Base-by-base conservation (phyloP, 2,797 vertebrate species). In the Champsocephalus esox region DNA sequence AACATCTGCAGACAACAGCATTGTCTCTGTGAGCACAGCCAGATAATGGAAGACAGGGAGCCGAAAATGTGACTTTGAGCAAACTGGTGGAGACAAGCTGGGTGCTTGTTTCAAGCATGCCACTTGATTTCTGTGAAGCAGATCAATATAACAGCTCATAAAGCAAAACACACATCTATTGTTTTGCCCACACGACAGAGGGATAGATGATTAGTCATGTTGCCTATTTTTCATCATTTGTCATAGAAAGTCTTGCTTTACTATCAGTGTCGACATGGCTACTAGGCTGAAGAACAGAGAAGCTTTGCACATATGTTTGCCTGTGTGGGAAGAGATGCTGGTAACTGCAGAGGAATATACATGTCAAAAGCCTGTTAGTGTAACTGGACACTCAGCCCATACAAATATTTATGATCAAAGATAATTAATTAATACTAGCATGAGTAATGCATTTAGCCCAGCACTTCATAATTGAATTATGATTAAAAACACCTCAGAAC, bases 1-100 rank as follows among this genome's bases (percentile, higher is more conserved):
- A 84, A 68, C 68, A 84, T 86, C 77, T 62, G 64, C 80, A 84
- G 79, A 89, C 79, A 77, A 81, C 82, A 73, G 69, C 59, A 49
- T 64, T 58, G 67, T 82, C 79, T 80, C 52, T 60, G 60, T 73
- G 75, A 76, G 63, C 32, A 21, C 63, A 50, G 68, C 54, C 51
- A 64, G 76, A 82, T 81, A 83, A 83, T 77, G 66, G 62, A 51
- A 66, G 50, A 68, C 52, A 49, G 55, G 0, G 46, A 77, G 77
- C 71, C 73, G 73, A 77, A 83, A 79, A 65, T 14, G 70, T 14
- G 57, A 77, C 62, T 82, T 77, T 74, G 61, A 67, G 78, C 75
- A 72, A 78, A 80, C 24, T 19, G 63, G 41, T 73, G 69, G 45
- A 60, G 80, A 69, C 19, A 58, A 41, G 51, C 57, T 49, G 75